Conservation (phyloP, 1,140 invertebrate species). For the Camponotus pennsylvanicus region DNA sequence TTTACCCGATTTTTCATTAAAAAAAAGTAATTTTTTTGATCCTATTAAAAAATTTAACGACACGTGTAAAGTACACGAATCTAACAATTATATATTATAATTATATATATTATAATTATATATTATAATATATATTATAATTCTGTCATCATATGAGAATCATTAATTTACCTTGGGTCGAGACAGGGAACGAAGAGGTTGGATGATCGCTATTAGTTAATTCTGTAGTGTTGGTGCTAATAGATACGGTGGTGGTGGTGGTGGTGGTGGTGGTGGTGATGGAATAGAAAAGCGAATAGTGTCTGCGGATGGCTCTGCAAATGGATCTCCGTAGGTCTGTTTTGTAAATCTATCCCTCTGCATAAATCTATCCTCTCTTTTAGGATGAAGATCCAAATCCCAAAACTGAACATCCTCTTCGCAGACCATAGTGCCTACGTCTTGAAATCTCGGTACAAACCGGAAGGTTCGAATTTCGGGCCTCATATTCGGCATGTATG, state of each 20-base stretch:
- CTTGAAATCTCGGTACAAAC: conserved; percentile 80
- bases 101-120: too few species aligned
- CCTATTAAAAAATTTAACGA: too few species aligned
- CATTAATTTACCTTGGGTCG: conserved; percentile 79
- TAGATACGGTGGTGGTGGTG: conserved; percentile 62
- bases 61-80: not conserved
- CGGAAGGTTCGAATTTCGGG: too few species aligned
- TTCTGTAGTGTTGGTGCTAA: conserved; percentile 62
- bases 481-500: conserved; percentile 63
- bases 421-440: conserved; percentile 88
- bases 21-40: too few species aligned
- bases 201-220: conserved; percentile 64
- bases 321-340: too few species aligned
- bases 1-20: too few species aligned
- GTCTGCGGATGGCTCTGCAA: too few species aligned
- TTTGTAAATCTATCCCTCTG: too few species aligned
- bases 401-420: conserved; percentile 93
- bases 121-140: not conserved
- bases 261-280: conserved; percentile 53
- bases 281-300: too few species aligned
- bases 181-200: conserved; percentile 78
- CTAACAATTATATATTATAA: not conserved
- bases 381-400: conserved; percentile 88
- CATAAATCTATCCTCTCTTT: too few species aligned
- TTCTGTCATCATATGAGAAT: not conserved